Evolutionary conservation across 2,113 vertebrate genomes (phyloP).

Genomic region (Microcebus jonahi): DNA sequence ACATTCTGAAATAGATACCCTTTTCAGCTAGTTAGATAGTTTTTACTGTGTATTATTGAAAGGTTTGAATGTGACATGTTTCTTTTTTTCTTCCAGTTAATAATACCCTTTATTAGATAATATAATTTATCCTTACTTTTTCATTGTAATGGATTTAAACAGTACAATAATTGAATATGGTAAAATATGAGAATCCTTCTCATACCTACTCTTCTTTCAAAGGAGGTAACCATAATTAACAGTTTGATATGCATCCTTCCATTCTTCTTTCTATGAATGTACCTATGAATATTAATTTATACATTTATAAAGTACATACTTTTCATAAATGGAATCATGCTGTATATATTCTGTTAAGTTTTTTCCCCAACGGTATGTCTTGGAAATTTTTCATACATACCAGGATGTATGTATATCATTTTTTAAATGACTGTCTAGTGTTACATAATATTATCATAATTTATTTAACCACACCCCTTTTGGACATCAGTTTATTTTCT

Average conservation of each 20-base stretch:
- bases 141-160: slow-evolving; percentile 25
- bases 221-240: neutral
- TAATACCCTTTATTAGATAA: neutral
- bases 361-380: neutral
- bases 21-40: neutral
- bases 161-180: neutral
- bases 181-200: neutral
- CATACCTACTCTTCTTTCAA: neutral
- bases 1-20: neutral
- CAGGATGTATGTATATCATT: neutral
- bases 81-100: neutral
- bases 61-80: neutral
- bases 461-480: neutral
- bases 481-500: slow-evolving; percentile 28
- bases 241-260: neutral
- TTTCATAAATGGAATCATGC: slow-evolving; percentile 18
- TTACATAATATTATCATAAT: neutral
- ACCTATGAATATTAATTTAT: slow-evolving; percentile 19
- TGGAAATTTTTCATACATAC: neutral
- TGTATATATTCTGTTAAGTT: neutral
- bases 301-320: neutral
- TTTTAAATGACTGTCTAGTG: neutral
- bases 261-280: neutral
- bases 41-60: slow-evolving; percentile 13
- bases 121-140: slow-evolving; percentile 18